phyloP scores from a whole-genome alignment of 2,888 invertebrate genomes.

The Drosophila neutralis region DNA sequence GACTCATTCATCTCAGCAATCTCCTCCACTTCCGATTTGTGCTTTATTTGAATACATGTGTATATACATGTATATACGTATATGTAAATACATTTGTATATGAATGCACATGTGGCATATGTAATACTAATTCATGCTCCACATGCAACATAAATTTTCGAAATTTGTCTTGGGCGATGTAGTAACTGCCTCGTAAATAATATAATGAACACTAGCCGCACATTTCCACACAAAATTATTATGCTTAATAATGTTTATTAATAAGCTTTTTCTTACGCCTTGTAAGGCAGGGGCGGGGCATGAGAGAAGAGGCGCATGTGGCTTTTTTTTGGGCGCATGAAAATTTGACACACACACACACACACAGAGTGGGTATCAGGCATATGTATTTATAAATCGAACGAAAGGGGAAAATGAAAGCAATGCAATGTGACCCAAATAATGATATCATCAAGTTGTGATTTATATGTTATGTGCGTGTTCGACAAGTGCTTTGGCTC shows the following conservation, averaged over 20 bases:
- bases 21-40: constrained; percentile 36
- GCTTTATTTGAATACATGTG: not conserved
- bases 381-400: constrained; percentile 18
- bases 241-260: constrained; percentile 75
- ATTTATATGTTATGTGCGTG: constrained; percentile 59
- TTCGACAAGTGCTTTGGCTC: constrained; percentile 41
- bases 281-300: constrained; percentile 7
- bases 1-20: constrained; percentile 35
- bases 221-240: constrained; percentile 66
- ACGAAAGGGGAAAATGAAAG: constrained; percentile 41
- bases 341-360: constrained; percentile 35
- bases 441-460: constrained; percentile 60
- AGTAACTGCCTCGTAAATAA: constrained; percentile 64
- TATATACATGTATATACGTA: not conserved
- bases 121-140: constrained; percentile 23
- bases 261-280: constrained; percentile 49
- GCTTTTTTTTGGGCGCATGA: constrained; percentile 31
- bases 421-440: constrained; percentile 65
- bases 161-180: constrained; percentile 60
- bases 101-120: constrained; percentile 31
- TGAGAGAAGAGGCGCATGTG: constrained; percentile 1
- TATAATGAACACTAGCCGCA: constrained; percentile 56
- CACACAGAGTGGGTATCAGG: constrained; percentile 12
- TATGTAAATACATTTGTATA: constrained; percentile 3
- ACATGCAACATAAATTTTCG: constrained; percentile 56